Conservation (phyloP, 2,888 invertebrate species). For the Dolichopus griseipennis region DNA sequence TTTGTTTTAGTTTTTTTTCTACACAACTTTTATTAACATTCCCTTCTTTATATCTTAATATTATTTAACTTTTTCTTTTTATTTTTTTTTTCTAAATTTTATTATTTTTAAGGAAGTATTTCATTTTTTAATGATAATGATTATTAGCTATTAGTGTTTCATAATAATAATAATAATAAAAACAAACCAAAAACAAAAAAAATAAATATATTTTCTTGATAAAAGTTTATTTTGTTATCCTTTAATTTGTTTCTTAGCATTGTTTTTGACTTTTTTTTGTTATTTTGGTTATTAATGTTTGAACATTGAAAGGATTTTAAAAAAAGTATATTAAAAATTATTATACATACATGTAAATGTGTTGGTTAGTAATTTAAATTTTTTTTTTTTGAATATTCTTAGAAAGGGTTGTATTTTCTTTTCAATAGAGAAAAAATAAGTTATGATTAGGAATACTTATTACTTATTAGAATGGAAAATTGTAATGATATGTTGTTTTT, state of each 20-base stretch:
- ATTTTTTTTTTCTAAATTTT: background rate
- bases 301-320: conserved; percentile 6
- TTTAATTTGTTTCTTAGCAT: too few species aligned
- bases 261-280: too few species aligned
- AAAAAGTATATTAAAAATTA: conserved; percentile 2
- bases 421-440: too few species aligned
- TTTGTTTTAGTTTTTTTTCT: too few species aligned
- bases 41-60: background rate
- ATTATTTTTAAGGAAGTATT: background rate
- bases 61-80: background rate
- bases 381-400: too few species aligned
- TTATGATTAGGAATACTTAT: too few species aligned
- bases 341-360: background rate
- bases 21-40: background rate
- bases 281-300: background rate
- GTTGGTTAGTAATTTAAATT: too few species aligned
- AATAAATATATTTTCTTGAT: background rate
- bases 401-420: too few species aligned
- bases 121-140: background rate
- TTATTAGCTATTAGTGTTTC: background rate
- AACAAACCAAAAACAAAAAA: background rate
- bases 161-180: background rate
- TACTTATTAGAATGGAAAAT: too few species aligned
- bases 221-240: too few species aligned
- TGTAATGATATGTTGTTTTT: too few species aligned